Evolutionary conservation across 2,888 invertebrate genomes (phyloP).

Genomic region (Cryptocheilus praepositus): DNA sequence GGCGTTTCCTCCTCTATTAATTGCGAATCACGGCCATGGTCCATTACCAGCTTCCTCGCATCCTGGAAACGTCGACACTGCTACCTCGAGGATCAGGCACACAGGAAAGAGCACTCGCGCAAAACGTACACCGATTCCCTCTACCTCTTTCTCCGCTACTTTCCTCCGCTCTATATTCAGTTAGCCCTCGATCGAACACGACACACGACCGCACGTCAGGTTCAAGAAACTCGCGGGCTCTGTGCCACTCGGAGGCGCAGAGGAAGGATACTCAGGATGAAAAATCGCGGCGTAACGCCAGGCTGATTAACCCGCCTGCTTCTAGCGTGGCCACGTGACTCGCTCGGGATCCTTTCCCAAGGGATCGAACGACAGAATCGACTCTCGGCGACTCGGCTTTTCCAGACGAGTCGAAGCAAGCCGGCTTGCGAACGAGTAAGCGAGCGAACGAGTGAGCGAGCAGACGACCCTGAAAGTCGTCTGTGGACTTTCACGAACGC

Average conservation of each 20-base stretch:
- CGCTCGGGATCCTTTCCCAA: neutral
- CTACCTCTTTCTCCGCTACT: no score
- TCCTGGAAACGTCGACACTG: no score
- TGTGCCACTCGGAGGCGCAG: neutral
- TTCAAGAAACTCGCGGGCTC: conserved; percentile 5
- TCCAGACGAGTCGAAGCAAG: neutral
- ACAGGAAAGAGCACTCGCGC: no score
- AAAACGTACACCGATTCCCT: no score
- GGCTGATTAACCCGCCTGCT: neutral
- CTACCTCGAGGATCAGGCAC: no score
- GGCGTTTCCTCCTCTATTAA: no score
- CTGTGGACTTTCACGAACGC: conserved; percentile 71
- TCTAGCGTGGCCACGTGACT: neutral
- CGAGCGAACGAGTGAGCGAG: conserved; percentile 38
- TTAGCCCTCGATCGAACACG: neutral
- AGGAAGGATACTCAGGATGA: no score
- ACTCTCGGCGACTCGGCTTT: conserved; percentile 3
- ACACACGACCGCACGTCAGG: conserved; percentile 3
- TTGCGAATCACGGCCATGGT: no score
- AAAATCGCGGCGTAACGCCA: no score
- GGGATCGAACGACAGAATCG: neutral
- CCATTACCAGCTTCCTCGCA: no score
- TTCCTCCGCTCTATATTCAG: no score
- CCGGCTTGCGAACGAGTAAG: conserved; percentile 1
- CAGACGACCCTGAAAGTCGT: conserved; percentile 71